Base-by-base conservation (phyloP, 2,113 vertebrate species). In the Mus musculus region DNA sequence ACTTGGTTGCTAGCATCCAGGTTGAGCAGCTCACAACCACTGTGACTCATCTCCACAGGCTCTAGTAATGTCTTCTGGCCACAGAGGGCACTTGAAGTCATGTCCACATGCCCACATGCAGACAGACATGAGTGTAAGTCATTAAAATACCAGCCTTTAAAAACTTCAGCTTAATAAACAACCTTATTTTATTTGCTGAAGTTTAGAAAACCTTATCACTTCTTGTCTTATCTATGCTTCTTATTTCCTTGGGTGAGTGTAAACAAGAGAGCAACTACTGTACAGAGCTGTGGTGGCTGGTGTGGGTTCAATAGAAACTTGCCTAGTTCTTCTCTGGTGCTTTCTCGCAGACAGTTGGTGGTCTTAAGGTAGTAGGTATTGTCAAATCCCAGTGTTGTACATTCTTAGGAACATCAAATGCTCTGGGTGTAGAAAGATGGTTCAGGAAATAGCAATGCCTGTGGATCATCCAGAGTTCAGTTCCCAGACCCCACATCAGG, bases 311-410 rank as follows among this genome's bases (percentile, higher is more conserved):
- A 11, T 4, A 59, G 59, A 33, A 73, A 89, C 36, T 86, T 92
- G 56, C 77, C 36, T 67, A 94, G 49, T 72, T 39, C 39, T 11
- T 7, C 52, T 3, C 72, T 92, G 93, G 9, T 80, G 24, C 67
- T 89, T 93, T 69, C 69, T 89, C 59, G 84, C 54, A 78, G 20
- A 33, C 73, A n/a, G 49, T 92, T 71, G 77, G 88, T 90, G 22
- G 75, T 52, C 19, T 81, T 73, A 36, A 73, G 81, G 90, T 89
- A 19, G 65, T 42, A 63, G 81, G 77, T 33, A 73, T 85, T 73
- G 49, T 65, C 54, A 91, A 20, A 13, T 69, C 73, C 90, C 75
- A 88, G 59, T 72, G 26, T 28, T 16, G 92, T 84, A 9, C 30
- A n/a, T 90, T 91, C 52, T 78, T 85, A 1, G n/a, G 85, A 59